Evolutionary conservation across 2,888 invertebrate species (phyloP).

Genomic region (Epinotia nisella): DNA sequence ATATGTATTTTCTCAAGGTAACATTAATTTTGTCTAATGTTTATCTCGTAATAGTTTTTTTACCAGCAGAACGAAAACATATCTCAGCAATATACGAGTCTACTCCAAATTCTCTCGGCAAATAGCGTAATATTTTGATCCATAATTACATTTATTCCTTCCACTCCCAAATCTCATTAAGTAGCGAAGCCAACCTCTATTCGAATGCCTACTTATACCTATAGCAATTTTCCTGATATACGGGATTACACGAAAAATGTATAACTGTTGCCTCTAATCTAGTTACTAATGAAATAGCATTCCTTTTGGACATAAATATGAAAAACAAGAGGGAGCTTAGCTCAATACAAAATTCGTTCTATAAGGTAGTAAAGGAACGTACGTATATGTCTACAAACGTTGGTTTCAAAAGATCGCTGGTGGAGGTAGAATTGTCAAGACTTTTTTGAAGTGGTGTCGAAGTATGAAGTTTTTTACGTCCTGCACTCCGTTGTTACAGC

Average conservation of each 20-base stretch:
- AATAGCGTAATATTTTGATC: constrained; percentile 50
- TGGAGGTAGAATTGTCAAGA: too few relatives aligned
- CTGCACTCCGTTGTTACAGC: too few relatives aligned
- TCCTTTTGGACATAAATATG: constrained; percentile 43
- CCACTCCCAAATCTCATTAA: constrained; percentile 50
- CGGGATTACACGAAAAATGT: constrained; percentile 56
- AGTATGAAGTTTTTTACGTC: too few relatives aligned
- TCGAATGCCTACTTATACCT: constrained; percentile 1
- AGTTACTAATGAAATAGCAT: constrained; percentile 53
- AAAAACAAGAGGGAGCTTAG: constrained; percentile 17
- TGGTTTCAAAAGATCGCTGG: too few relatives aligned
- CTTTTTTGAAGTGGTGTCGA: too few relatives aligned
- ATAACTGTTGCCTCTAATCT: constrained; percentile 53
- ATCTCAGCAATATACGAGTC: constrained; percentile 40
- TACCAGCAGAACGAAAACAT: constrained; percentile 28
- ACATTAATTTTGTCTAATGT: background rate
- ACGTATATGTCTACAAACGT: too few relatives aligned
- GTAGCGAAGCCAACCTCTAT: constrained; percentile 29
- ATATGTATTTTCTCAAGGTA: background rate
- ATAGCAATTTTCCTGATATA: constrained; percentile 37
- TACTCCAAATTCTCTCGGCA: constrained; percentile 33
- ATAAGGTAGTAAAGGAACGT: too few relatives aligned
- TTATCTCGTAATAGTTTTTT: background rate
- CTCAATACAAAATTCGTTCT: background rate
- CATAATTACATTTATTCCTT: constrained; percentile 53